Conservation (phyloP, 2,113 vertebrate species). For the Lamprotornis superbus region DNA sequence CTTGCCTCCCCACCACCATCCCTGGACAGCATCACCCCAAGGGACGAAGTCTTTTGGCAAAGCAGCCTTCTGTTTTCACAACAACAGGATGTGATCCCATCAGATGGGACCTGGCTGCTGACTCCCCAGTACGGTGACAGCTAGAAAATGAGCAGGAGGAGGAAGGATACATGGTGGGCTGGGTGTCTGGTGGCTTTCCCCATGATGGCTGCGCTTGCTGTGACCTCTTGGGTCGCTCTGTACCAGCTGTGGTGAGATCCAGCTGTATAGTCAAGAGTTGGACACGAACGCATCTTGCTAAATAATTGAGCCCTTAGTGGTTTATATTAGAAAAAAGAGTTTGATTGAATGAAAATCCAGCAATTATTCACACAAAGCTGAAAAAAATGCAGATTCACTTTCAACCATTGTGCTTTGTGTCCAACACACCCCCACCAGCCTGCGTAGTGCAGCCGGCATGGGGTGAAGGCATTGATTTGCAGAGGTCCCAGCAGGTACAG, state of each 20-base stretch:
- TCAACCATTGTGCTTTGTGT: conserved; percentile 77
- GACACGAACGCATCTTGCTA: conserved; percentile 72
- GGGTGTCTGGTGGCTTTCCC: conserved; percentile 56
- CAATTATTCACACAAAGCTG: conserved; percentile 70
- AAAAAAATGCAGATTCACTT: conserved; percentile 54
- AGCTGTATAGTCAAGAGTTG: conserved; percentile 63
- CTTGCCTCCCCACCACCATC: neutral
- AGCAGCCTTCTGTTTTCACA: neutral
- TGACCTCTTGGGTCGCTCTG: neutral
- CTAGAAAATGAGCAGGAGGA: conserved; percentile 42
- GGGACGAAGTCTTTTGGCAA: neutral
- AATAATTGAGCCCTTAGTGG: conserved; percentile 82
- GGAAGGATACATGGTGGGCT: conserved; percentile 12
- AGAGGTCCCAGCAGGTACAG: conserved; percentile 62
- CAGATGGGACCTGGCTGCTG: neutral
- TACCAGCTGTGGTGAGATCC: conserved; percentile 51
- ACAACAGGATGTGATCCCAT: neutral
- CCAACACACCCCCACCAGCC: conserved; percentile 55
- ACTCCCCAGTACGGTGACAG: neutral
- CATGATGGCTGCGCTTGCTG: neutral
- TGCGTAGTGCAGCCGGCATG: conserved; percentile 29
- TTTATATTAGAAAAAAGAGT: conserved; percentile 73
- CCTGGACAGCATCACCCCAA: neutral
- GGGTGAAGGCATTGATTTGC: conserved; percentile 71
- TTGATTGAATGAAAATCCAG: conserved; percentile 70